Percentiles rank a stretch among this genome's conserved stretches.
phyloP scores from a whole-genome alignment of 2,888 invertebrate genomes.

The Isotomurus palustris region DNA sequence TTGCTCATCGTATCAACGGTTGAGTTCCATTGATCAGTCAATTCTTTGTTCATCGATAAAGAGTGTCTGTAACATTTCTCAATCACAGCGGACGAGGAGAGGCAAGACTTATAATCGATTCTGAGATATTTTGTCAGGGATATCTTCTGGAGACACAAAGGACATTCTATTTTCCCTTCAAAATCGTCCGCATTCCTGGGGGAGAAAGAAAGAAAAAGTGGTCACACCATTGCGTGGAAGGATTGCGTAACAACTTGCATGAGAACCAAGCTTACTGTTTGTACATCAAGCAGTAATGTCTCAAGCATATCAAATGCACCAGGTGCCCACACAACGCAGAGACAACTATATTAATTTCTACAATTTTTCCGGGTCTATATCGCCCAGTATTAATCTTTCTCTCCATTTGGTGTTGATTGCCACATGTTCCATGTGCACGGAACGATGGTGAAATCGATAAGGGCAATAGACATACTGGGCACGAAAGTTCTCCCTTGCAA shows the following conservation, averaged over 20 bases:
- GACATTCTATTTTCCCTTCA: slow-evolving; percentile 28
- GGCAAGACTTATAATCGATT: slow-evolving; percentile 24
- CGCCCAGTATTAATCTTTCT: not conserved
- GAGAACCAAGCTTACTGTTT: slow-evolving; percentile 16
- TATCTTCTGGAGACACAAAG: slow-evolving; percentile 17
- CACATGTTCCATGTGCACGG: too few species aligned
- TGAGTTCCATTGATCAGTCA: too few species aligned
- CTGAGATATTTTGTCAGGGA: slow-evolving; percentile 11
- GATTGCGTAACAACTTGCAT: too few species aligned
- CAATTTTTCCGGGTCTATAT: slow-evolving; percentile 6
- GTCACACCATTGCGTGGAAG: too few species aligned
- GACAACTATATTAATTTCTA: slow-evolving; percentile 20
- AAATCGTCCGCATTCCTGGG: too few species aligned
- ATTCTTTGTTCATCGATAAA: not conserved
- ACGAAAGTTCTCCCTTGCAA: slow-evolving; percentile 33
- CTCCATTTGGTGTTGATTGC: too few species aligned
- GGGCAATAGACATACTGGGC: slow-evolving; percentile 26
- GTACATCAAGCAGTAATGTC: slow-evolving; percentile 26
- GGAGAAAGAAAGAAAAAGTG: too few species aligned
- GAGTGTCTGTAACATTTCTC: not conserved
- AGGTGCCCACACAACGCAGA: slow-evolving; percentile 31
- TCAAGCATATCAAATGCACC: slow-evolving; percentile 28
- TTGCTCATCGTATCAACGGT: too few species aligned
- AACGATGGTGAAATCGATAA: slow-evolving; percentile 15
- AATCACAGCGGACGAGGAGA: too few species aligned